Percentiles rank a stretch among this genome's conserved stretches.
These are phyloP conservation scores for Xestia sexstrigata DNA, from an alignment of 2,888 invertebrate species.

Conservation along the genomic window DNA sequence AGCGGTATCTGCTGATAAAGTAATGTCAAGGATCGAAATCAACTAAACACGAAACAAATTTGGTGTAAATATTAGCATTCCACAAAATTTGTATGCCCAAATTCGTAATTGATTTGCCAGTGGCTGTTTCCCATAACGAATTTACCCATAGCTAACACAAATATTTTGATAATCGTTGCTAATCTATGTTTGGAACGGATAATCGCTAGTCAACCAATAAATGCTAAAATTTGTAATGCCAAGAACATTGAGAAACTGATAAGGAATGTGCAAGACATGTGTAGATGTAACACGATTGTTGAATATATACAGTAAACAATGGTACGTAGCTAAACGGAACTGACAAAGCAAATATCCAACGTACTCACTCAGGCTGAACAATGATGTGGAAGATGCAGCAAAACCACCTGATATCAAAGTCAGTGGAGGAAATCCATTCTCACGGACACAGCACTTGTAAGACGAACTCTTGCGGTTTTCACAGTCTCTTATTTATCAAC, in stretches of 20 bases:
- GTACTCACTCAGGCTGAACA: constrained; percentile 76
- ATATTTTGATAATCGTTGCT: constrained; percentile 37
- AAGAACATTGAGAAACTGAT: constrained; percentile 59
- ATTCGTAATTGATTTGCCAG: constrained; percentile 50
- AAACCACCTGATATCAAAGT: constrained; percentile 77
- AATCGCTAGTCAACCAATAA: constrained; percentile 46
- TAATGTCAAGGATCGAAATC: constrained; percentile 28
- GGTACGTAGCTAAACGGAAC: constrained; percentile 66
- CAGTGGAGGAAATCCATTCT: constrained; percentile 85
- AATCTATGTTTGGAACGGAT: constrained; percentile 38
- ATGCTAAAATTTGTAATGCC: constrained; percentile 34
- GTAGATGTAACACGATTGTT: constrained; percentile 40
- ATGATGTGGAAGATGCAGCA: constrained; percentile 74
- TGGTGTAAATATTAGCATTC: constrained; percentile 41
- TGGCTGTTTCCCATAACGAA: constrained; percentile 51
- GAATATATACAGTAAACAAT: constrained; percentile 67
- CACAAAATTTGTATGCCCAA: constrained; percentile 30
- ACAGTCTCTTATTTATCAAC: constrained; percentile 63
- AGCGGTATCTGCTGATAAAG: constrained; percentile 45
- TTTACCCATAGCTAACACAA: constrained; percentile 32
- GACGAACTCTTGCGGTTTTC: constrained; percentile 72
- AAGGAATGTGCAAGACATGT: constrained; percentile 57
- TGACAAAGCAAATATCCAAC: constrained; percentile 72
- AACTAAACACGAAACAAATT: constrained; percentile 27
- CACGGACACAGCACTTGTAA: constrained; percentile 82